Percentiles rank a stretch among this genome's conserved stretches.
Conservation (phyloP, 2,797 vertebrate genomes). For the Moxostoma hubbsi region DNA sequence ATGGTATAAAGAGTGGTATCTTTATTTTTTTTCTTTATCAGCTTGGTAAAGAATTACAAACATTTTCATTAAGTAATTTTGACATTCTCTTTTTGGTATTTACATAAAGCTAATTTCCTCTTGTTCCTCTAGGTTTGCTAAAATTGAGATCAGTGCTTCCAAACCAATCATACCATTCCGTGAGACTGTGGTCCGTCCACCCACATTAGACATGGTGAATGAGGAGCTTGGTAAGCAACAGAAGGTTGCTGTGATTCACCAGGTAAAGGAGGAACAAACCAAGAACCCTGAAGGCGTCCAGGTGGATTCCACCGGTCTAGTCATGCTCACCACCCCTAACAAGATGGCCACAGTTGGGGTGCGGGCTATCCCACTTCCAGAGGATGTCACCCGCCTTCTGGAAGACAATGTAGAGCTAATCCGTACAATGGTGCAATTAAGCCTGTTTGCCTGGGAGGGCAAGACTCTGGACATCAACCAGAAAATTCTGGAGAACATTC, state of each 20-base stretch:
- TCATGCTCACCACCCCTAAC: slow-evolving; percentile 90
- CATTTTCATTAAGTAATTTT: too few species aligned
- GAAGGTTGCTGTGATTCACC: slow-evolving; percentile 92
- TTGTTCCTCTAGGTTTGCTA: slow-evolving; percentile 85
- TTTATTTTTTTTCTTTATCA: too few species aligned
- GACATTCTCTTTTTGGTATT: neutral
- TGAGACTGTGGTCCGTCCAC: slow-evolving; percentile 92
- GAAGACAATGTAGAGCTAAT: slow-evolving; percentile 88
- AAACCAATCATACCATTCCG: slow-evolving; percentile 95
- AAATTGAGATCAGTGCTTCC: slow-evolving; percentile 89
- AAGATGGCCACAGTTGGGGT: slow-evolving; percentile 86
- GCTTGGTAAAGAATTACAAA: too few species aligned
- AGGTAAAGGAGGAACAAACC: slow-evolving; percentile 86
- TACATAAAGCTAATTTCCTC: neutral
- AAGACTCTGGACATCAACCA: slow-evolving; percentile 76
- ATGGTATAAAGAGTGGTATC: too few species aligned
- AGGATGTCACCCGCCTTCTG: slow-evolving; percentile 85
- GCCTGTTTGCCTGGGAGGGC: slow-evolving; percentile 85
- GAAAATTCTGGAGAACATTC: slow-evolving; percentile 80
- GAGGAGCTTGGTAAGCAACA: slow-evolving; percentile 94
- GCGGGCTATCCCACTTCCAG: slow-evolving; percentile 86
- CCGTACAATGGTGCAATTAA: slow-evolving; percentile 87
- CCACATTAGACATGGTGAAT: slow-evolving; percentile 98
- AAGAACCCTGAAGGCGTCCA: slow-evolving; percentile 84
- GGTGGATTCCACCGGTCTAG: slow-evolving; percentile 85